Percentiles rank a stretch among this genome's conserved stretches.
These are phyloP conservation scores for Notospermus geniculatus DNA, from an alignment of 1,140 invertebrate genomes.

Conservation along the genomic window DNA sequence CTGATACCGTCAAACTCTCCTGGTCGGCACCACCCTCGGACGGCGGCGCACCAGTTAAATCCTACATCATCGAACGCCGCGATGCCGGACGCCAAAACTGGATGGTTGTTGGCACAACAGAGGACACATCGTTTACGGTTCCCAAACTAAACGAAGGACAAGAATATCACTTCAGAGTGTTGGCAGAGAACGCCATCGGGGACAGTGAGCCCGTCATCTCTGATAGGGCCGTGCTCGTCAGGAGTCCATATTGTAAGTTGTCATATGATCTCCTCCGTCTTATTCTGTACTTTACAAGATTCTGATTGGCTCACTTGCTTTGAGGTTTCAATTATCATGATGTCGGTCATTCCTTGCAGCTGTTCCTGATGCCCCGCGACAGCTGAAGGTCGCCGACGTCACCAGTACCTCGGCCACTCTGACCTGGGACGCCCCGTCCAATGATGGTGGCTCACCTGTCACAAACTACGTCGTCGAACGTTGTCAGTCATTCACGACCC, in stretches of 20 bases:
- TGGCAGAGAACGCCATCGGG: slow-evolving; percentile 83
- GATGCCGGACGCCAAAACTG: slow-evolving; percentile 72
- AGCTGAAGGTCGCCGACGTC: slow-evolving; percentile 61
- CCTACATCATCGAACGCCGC: slow-evolving; percentile 51
- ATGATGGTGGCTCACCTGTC: slow-evolving; percentile 33
- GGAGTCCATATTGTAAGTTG: slow-evolving; percentile 17
- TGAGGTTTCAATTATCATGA: too few relatives aligned
- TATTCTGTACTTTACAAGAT: too few relatives aligned
- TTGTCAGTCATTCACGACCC: slow-evolving; percentile 65
- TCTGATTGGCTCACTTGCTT: too few relatives aligned
- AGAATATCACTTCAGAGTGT: slow-evolving; percentile 93
- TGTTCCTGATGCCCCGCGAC: slow-evolving; percentile 18
- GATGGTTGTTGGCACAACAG: slow-evolving; percentile 71
- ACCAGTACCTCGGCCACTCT: slow-evolving; percentile 77
- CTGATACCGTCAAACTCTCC: slow-evolving; percentile 77
- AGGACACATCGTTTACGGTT: slow-evolving; percentile 69
- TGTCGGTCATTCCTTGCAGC: slow-evolving; percentile 20
- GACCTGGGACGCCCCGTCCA: slow-evolving; percentile 56
- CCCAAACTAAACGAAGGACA: slow-evolving; percentile 75
- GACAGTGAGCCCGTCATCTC: slow-evolving; percentile 56
- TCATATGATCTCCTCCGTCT: too few relatives aligned
- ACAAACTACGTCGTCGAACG: slow-evolving; percentile 93
- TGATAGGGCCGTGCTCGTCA: slow-evolving; percentile 8
- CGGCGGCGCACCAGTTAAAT: slow-evolving; percentile 39
- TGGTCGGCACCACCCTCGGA: slow-evolving; percentile 31